Evolutionary conservation across 2,797 vertebrate genomes (phyloP).

Genomic region (Eulemur albifrons): DNA sequence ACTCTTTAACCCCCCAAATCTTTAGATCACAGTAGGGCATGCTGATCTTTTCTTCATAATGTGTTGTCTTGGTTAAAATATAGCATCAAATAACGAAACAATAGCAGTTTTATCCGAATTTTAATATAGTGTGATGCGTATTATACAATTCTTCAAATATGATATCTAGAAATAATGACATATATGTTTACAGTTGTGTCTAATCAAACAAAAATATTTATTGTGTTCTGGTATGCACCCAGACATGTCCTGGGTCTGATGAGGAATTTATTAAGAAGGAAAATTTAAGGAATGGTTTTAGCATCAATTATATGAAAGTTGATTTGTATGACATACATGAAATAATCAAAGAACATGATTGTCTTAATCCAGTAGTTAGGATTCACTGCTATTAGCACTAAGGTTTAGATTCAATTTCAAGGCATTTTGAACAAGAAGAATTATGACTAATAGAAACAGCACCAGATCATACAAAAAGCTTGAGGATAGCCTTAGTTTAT

Average conservation of each 20-base stretch:
- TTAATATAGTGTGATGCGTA: neutral
- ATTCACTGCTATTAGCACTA: neutral
- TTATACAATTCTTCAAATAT: neutral
- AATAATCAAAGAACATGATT: neutral
- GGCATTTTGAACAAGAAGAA: neutral
- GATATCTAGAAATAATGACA: neutral
- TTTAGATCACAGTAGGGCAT: neutral
- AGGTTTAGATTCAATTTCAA: neutral
- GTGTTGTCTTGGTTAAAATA: neutral
- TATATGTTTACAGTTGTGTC: neutral
- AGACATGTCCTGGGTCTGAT: neutral
- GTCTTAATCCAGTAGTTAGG: neutral
- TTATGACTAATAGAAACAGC: neutral
- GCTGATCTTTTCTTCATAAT: neutral
- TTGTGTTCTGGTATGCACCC: neutral
- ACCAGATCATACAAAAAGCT: neutral
- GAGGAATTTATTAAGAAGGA: neutral
- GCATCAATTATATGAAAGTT: neutral
- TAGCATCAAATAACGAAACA: neutral
- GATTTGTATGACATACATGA: neutral
- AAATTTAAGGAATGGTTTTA: neutral
- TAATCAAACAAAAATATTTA: neutral
- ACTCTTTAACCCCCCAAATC: neutral
- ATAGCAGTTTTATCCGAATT: neutral
- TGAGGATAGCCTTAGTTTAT: neutral